Conservation (phyloP, 2,797 vertebrate species). For the Eurystomus glaucurus region DNA sequence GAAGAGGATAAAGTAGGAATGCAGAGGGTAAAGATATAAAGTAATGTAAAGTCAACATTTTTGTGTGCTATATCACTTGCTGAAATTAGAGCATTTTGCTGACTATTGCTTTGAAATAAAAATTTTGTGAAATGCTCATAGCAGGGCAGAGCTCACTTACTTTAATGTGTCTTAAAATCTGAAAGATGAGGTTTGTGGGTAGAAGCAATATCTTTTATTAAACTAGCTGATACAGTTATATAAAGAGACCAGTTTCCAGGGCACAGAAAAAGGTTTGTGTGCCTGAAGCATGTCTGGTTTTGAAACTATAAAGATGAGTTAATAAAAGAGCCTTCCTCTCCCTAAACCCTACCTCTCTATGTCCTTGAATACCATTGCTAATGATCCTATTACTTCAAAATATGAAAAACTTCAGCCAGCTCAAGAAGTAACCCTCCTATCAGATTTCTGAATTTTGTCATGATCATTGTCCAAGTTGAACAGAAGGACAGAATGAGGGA, state of each 20-base stretch:
- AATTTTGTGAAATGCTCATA: slow-evolving; percentile 46
- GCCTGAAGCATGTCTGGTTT: slow-evolving; percentile 62
- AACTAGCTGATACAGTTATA: slow-evolving; percentile 68
- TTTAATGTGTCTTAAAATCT: slow-evolving; percentile 69
- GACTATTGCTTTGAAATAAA: slow-evolving; percentile 70
- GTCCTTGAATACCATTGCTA: slow-evolving; percentile 37
- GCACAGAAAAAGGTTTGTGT: slow-evolving; percentile 52
- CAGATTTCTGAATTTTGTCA: slow-evolving; percentile 32
- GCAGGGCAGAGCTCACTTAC: slow-evolving; percentile 44
- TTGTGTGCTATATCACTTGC: slow-evolving; percentile 32
- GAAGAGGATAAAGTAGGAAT: slow-evolving; percentile 48
- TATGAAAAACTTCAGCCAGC: not conserved
- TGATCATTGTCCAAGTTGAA: not conserved
- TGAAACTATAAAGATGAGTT: slow-evolving; percentile 50
- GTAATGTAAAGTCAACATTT: slow-evolving; percentile 63
- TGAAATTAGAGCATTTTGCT: slow-evolving; percentile 55
- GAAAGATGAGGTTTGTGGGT: slow-evolving; percentile 52
- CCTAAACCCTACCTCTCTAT: slow-evolving; percentile 10
- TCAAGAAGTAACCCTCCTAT: slow-evolving; percentile 24
- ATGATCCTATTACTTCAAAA: slow-evolving; percentile 64
- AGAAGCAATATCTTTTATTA: slow-evolving; percentile 75
- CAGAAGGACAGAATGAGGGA: not conserved
- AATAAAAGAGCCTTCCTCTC: slow-evolving; percentile 59
- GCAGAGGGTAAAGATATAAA: slow-evolving; percentile 21
- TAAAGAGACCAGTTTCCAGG: slow-evolving; percentile 57